A percentile compares a stretch with the other conserved stretches of the same genome.
Evolutionary conservation across 2,113 vertebrate species (phyloP).

Genomic region (Dicrurus megarhynchus): DNA sequence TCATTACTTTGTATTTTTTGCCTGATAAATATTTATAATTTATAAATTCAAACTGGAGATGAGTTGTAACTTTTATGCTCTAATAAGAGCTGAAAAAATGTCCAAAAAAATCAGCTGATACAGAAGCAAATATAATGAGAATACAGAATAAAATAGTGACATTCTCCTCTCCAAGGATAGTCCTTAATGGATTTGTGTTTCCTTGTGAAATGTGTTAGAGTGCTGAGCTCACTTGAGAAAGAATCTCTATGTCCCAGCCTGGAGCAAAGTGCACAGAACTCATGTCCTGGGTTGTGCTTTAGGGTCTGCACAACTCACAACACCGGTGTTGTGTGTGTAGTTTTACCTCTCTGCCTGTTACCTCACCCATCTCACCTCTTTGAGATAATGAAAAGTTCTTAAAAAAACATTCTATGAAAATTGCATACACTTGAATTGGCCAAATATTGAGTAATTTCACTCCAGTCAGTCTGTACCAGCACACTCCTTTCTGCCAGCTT

Average conservation of each 20-base stretch:
- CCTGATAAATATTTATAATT: slow-evolving; percentile 19
- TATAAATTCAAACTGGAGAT: neutral
- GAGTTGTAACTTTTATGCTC: neutral
- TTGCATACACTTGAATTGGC: neutral
- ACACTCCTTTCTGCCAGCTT: slow-evolving; percentile 3
- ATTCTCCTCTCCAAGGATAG: neutral
- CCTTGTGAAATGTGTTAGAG: neutral
- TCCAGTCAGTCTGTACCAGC: neutral
- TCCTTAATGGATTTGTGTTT: neutral
- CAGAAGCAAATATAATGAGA: neutral
- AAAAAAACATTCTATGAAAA: neutral
- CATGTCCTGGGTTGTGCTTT: neutral
- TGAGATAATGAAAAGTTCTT: neutral
- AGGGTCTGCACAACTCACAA: neutral
- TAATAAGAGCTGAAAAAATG: neutral
- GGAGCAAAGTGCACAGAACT: neutral
- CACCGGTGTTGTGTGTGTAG: neutral
- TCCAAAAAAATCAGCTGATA: neutral
- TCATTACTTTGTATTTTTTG: neutral
- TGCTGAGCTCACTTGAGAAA: neutral
- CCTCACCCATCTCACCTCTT: neutral
- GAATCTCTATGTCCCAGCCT: neutral
- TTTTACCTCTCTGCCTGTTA: neutral
- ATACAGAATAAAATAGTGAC: neutral
- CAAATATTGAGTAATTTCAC: neutral